Evolutionary conservation across 2,888 invertebrate species (phyloP).

Genomic region (Rhodophaea formosa): DNA sequence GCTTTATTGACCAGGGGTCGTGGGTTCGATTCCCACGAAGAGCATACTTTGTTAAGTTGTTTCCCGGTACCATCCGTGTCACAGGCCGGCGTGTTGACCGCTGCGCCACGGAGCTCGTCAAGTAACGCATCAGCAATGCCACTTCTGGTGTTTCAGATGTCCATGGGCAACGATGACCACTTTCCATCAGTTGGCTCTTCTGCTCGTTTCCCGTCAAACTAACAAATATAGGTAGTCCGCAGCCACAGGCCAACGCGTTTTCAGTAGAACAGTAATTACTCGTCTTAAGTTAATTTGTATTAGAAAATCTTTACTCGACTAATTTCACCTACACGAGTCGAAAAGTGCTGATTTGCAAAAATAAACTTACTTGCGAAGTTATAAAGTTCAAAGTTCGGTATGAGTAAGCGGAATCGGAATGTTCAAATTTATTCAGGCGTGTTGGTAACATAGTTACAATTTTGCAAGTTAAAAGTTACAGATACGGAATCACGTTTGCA

Average conservation of each 20-base stretch:
- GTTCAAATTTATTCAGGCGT: slow-evolving; percentile 1
- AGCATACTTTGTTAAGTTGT: too few species aligned
- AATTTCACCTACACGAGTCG: slow-evolving; percentile 8
- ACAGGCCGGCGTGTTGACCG: too few species aligned
- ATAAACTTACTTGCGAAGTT: background rate
- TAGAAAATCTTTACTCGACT: slow-evolving; percentile 5
- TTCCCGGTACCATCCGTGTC: too few species aligned
- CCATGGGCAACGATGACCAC: too few species aligned
- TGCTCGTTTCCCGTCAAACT: too few species aligned
- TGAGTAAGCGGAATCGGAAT: background rate
- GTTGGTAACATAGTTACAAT: background rate
- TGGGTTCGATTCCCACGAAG: too few species aligned
- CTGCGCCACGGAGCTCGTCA: too few species aligned
- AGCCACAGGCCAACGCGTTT: background rate
- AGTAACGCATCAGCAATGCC: too few species aligned
- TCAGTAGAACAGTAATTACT: background rate
- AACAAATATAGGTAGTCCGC: background rate
- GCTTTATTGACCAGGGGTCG: too few species aligned
- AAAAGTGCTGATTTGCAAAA: slow-evolving; percentile 6
- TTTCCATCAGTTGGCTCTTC: too few species aligned
- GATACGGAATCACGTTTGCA: background rate
- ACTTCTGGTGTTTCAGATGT: too few species aligned
- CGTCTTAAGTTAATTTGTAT: background rate
- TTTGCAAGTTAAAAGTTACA: background rate
- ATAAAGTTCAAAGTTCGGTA: background rate